Evolutionary conservation across 1,140 invertebrate genomes (phyloP).

Genomic region (Phthorimaea operculella): DNA sequence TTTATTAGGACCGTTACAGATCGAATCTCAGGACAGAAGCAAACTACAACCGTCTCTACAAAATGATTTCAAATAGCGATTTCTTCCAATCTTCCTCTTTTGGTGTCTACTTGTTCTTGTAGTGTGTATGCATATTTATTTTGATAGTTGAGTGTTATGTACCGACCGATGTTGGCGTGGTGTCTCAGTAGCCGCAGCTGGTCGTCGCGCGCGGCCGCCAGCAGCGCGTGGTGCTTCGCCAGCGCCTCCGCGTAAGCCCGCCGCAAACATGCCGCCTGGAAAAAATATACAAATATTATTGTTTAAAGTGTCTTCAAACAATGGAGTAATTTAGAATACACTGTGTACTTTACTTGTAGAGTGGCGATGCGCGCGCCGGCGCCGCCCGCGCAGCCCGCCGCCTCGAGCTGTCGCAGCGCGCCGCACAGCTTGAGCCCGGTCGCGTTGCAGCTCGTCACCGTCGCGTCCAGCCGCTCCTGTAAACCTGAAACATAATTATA

Average conservation of each 20-base stretch:
- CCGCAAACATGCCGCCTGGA: constrained; percentile 5
- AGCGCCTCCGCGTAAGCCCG: constrained; percentile 71
- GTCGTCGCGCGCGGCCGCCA: constrained; percentile 69
- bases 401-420: constrained; percentile 55
- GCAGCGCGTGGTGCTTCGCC: constrained; percentile 76
- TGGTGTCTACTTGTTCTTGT: too few relatives aligned
- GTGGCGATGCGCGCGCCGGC: constrained; percentile 39
- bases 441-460: constrained; percentile 39
- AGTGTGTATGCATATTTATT: too few relatives aligned
- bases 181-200: constrained; percentile 80
- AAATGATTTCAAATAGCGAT: too few relatives aligned
- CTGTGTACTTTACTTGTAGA: constrained; percentile 1
- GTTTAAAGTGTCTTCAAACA: too few relatives aligned
- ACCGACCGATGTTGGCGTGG: constrained; percentile 78
- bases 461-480: constrained; percentile 13
- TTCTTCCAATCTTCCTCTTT: too few relatives aligned
- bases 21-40: too few relatives aligned
- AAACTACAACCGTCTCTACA: too few relatives aligned
- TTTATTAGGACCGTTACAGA: too few relatives aligned
- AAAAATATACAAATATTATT: too few relatives aligned
- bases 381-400: constrained; percentile 22
- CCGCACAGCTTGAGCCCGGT: constrained; percentile 49
- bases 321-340: too few relatives aligned
- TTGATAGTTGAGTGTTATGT: too few relatives aligned
- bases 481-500: not conserved